A percentile compares a stretch with the other conserved stretches of the same genome.
Evolutionary conservation across 53 echinoderm and acorn worm genomes (phyloP).

Genomic region (Luidia sarsii): DNA sequence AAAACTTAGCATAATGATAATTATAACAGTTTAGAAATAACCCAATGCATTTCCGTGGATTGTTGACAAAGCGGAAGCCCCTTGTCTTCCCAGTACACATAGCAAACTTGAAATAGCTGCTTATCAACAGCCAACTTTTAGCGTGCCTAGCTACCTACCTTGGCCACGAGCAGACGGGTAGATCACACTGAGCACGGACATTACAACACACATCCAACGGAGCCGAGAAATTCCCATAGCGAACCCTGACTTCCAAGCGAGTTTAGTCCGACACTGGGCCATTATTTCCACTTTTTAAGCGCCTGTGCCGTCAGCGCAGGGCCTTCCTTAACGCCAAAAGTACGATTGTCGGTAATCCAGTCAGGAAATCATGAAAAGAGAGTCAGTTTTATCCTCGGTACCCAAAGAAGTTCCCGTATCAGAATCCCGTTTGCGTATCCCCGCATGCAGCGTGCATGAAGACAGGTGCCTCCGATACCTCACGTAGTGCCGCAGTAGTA

Average conservation of each 20-base stretch:
- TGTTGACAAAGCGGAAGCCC: too few relatives aligned
- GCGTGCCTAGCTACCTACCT: slow-evolving; percentile 37
- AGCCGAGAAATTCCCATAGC: slow-evolving; percentile 35
- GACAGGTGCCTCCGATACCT: too few relatives aligned
- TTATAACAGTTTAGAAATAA: too few relatives aligned
- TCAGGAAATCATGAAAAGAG: slow-evolving; percentile 23
- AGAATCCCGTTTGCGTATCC: neutral
- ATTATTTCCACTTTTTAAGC: slow-evolving; percentile 51
- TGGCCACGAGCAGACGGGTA: slow-evolving; percentile 25
- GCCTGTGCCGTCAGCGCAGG: slow-evolving; percentile 29
- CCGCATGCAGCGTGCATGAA: neutral
- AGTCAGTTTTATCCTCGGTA: slow-evolving; percentile 13
- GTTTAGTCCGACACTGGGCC: slow-evolving; percentile 45
- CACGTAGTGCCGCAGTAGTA: too few relatives aligned
- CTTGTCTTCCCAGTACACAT: too few relatives aligned
- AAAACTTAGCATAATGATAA: too few relatives aligned
- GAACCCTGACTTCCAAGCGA: slow-evolving; percentile 25
- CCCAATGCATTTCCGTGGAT: too few relatives aligned
- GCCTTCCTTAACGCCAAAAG: slow-evolving; percentile 13
- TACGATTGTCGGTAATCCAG: slow-evolving; percentile 34
- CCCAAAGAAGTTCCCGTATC: neutral
- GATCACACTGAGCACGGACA: slow-evolving; percentile 36
- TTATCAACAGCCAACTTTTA: neutral
- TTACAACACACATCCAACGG: slow-evolving; percentile 27
- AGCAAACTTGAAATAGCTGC: too few relatives aligned